A percentile compares a stretch with the other conserved stretches of the same genome.
Conservation (phyloP, 2,113 vertebrate genomes). For the Nycticebus coucang region DNA sequence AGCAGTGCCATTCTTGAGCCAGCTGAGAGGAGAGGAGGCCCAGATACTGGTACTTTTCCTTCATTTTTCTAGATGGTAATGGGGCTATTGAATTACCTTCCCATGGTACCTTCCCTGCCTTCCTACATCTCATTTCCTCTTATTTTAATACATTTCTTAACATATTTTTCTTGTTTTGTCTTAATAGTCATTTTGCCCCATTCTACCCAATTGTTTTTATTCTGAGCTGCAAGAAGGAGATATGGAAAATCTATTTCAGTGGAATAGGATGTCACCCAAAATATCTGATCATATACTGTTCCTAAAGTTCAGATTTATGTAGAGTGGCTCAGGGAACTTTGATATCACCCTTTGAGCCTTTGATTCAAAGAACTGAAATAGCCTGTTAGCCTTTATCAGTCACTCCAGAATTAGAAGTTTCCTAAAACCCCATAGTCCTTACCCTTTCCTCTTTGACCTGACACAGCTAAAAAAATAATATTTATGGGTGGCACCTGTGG, state of each 20-base stretch:
- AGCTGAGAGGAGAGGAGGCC: accelerated
- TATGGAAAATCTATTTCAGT: not conserved
- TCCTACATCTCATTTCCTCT: not conserved
- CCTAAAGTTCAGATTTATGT: not conserved
- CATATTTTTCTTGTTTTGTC: not conserved
- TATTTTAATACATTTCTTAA: not conserved
- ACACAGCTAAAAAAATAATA: not conserved
- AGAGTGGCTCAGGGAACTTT: no score
- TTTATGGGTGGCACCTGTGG: not conserved
- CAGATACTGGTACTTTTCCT: not conserved
- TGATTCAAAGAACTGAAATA: not conserved
- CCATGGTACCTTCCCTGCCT: not conserved
- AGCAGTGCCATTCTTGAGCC: not conserved
- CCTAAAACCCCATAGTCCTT: not conserved
- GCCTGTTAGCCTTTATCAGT: accelerated
- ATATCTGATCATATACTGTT: not conserved
- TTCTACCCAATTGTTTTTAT: not conserved
- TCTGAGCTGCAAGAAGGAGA: not conserved
- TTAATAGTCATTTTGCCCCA: not conserved
- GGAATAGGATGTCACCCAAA: not conserved
- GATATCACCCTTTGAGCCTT: not conserved
- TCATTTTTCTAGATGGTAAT: not conserved
- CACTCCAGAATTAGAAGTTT: not conserved
- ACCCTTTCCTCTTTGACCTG: not conserved
- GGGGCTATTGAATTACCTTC: not conserved